A percentile compares a stretch with the other conserved stretches of the same genome.
phyloP scores from a whole-genome alignment of 2,797 vertebrate species.

The Selene dorsalis region DNA sequence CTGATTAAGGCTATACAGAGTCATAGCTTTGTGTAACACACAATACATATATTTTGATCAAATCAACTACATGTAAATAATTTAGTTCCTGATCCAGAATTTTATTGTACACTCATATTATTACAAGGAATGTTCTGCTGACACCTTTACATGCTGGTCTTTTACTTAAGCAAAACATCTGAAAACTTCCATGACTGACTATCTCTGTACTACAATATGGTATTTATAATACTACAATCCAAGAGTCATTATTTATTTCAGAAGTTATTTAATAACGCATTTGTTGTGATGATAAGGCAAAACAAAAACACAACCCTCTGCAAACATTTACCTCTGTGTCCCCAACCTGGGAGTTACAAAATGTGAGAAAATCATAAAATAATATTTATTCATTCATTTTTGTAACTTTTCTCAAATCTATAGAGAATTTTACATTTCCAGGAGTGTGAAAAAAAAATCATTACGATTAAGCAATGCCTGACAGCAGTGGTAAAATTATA shows the following conservation, averaged over 20 bases:
- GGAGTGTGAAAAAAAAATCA: background rate
- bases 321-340: background rate
- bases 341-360: background rate
- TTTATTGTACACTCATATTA: background rate
- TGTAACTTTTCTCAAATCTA: background rate
- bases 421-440: background rate
- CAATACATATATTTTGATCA: background rate
- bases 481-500: background rate
- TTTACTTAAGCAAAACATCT: background rate
- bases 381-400: background rate
- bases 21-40: background rate
- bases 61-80: background rate
- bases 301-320: background rate
- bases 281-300: background rate
- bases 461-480: background rate
- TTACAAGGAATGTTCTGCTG: too few relatives aligned
- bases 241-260: background rate
- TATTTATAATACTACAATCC: background rate
- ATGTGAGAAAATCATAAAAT: background rate
- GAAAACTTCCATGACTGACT: background rate
- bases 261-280: conserved; percentile 4
- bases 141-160: background rate
- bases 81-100: too few relatives aligned
- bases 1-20: background rate
- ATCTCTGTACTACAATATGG: background rate